These are phyloP conservation scores for Aspidiotus rigidus DNA, from an alignment of 2,888 invertebrate genomes.

Conservation along the genomic window DNA sequence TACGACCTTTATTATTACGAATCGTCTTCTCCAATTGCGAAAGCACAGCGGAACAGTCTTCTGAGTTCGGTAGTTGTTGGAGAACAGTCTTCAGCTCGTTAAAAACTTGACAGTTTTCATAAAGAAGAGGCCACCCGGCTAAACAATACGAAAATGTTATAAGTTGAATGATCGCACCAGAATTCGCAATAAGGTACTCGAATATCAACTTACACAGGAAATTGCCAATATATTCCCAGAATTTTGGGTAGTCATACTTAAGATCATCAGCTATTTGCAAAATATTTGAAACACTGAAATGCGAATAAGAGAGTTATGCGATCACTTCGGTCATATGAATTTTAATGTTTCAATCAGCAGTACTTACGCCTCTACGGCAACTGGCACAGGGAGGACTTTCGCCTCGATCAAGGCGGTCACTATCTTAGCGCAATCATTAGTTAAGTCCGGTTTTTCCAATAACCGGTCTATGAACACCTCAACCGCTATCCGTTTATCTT, in stretches of 20 bases:
- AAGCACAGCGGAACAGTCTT: constrained; percentile 7
- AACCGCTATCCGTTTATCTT: constrained; percentile 2
- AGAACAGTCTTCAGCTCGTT: constrained; percentile 24
- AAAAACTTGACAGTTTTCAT: not conserved
- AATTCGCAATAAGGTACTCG: not conserved
- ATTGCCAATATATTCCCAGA: constrained; percentile 17
- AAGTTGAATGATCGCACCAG: not conserved
- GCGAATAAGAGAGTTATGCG: not conserved
- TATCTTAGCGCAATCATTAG: constrained; percentile 14
- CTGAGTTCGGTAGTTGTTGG: constrained; percentile 16
- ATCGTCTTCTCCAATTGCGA: too few relatives aligned
- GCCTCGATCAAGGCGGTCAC: constrained; percentile 13
- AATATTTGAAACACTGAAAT: constrained; percentile 6
- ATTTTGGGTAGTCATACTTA: constrained; percentile 20
- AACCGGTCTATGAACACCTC: constrained; percentile 5
- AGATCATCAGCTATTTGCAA: constrained; percentile 17
- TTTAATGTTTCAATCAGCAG: too few relatives aligned
- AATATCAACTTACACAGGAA: constrained; percentile 8
- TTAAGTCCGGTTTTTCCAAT: constrained; percentile 17
- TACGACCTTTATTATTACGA: not conserved
- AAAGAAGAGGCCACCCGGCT: too few relatives aligned
- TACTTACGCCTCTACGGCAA: constrained; percentile 21
- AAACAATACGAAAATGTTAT: not conserved
- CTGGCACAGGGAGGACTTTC: constrained; percentile 3
- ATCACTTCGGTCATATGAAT: too few relatives aligned